Evolutionary conservation across 2,113 vertebrate species (phyloP).

Genomic region (Eidolon helvum): DNA sequence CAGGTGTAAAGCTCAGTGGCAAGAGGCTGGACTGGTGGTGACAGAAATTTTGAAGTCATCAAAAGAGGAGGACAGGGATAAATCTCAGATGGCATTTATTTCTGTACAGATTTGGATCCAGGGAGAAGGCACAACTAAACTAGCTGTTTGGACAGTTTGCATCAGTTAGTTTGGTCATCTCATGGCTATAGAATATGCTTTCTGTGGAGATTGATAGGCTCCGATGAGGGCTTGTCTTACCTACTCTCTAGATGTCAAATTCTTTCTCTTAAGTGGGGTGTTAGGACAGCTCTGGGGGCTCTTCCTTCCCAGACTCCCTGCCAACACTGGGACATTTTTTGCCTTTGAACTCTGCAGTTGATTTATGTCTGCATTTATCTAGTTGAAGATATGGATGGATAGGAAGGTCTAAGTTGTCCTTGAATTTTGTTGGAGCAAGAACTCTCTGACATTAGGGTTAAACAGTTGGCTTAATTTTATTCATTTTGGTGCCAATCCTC

Average conservation of each 20-base stretch:
- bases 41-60: neutral
- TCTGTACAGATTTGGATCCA: neutral
- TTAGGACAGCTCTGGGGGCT: neutral
- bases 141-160: neutral
- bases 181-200: neutral
- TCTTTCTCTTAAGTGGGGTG: neutral
- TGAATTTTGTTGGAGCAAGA: neutral
- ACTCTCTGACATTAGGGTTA: neutral
- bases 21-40: neutral
- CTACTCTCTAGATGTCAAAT: neutral
- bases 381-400: neutral
- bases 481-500: constrained; percentile 33
- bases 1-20: neutral
- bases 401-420: neutral
- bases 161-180: neutral
- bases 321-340: neutral
- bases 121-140: neutral
- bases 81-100: neutral
- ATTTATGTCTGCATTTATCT: neutral
- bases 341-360: neutral
- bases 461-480: neutral
- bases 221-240: neutral
- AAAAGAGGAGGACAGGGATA: neutral
- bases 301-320: neutral
- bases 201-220: neutral